Base-by-base conservation (phyloP, 2,113 vertebrate species). In the Loxodonta africana region DNA sequence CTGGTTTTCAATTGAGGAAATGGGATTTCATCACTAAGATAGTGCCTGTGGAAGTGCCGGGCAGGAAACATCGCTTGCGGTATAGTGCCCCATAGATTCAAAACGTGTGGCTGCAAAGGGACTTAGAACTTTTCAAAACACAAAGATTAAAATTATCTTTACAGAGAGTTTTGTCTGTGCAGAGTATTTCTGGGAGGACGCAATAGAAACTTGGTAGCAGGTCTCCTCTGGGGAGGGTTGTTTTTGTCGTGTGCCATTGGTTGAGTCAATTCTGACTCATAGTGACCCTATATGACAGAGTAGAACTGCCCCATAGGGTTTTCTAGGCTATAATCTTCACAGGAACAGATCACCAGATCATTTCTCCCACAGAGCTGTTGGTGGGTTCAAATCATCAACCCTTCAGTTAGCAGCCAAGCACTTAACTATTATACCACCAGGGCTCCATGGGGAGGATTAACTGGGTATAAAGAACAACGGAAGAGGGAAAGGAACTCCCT, bases 21-120 rank as follows among this genome's bases (percentile, higher is more conserved):
- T 33, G 91, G 48, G 51, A 96, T 96, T 96, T 89, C 60, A 84
- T 97, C 83, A 77, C 73, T 92, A 94, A 97, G 82, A 93, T 41
- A 96, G 91, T 57, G 86, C 44, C 86, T 92, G 57, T 14, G 33
- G 83, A 97, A 83, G 88, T 62, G n/a, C 69, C 67, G 63, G 93
- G 91, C 88, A 87, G 69, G 44, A 91, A 96, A 88, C 10, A 69
- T 57, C 48, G 53, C 73, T 90, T 63, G 62, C 14, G 6, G 51
- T 0, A 30, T 5, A 37, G 62, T 14, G 30, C 46, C 63, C 51
- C 30, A 51, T 28, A 83, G 25, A 87, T 63, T 93, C 65, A 60
- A 41, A 28, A 62, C 28, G 23, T 28, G 63, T 57, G 63, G 7
- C 81, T 78, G 41, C 82, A 21, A 93, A 93, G 77, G 53, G 62